Evolutionary conservation across 1,140 invertebrate species (phyloP).

Genomic region (Parapsyche elsis): DNA sequence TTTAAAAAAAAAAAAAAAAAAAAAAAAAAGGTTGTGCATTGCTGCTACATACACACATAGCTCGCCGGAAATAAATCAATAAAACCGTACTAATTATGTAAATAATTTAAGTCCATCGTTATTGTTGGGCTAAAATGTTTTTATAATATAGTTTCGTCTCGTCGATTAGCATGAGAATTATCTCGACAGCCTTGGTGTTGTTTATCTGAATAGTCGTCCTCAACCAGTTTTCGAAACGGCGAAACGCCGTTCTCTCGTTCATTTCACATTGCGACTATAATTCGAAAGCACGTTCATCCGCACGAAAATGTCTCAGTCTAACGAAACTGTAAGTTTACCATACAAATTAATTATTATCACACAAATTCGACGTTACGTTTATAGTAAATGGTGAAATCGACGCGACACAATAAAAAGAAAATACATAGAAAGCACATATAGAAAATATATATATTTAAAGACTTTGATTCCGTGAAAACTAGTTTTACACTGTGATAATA

Average conservation of each 20-base stretch:
- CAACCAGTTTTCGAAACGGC: constrained; percentile 39
- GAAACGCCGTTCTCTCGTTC: not conserved
- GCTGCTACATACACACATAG: no score
- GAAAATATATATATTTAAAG: no score
- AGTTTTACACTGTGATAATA: no score
- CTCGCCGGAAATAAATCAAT: no score
- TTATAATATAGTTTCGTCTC: not conserved
- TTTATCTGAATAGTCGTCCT: constrained; percentile 14
- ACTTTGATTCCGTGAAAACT: no score
- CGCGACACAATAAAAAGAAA: no score
- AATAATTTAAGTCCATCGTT: not conserved
- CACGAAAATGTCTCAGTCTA: not conserved
- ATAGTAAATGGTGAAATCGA: no score
- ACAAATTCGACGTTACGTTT: no score
- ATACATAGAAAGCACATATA: no score
- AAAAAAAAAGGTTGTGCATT: no score
- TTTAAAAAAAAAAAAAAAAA: no score
- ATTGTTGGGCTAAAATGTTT: not conserved
- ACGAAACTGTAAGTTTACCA: not conserved
- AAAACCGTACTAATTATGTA: constrained; percentile 26
- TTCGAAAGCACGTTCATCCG: not conserved
- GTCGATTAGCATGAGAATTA: constrained; percentile 49
- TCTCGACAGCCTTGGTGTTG: constrained; percentile 49
- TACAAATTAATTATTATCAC: no score
- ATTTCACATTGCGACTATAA: not conserved